A percentile compares a stretch with the other conserved stretches of the same genome.
Conservation (phyloP, 2,113 vertebrate species). For the Trinectes maculatus region DNA sequence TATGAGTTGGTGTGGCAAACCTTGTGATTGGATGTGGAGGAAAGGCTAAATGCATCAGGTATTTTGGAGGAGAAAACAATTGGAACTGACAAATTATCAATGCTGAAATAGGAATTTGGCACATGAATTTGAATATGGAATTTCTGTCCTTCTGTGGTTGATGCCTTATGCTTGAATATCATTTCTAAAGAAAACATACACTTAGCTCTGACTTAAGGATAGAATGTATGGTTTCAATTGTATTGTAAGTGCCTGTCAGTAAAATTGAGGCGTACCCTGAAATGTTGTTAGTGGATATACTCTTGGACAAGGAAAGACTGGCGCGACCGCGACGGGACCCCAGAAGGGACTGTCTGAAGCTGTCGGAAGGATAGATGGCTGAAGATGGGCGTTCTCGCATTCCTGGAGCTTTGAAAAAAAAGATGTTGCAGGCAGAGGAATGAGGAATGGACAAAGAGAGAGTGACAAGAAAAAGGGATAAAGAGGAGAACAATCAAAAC, state of each 20-base stretch:
- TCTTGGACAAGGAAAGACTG: conserved; percentile 88
- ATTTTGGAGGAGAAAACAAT: no score
- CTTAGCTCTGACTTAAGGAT: background rate
- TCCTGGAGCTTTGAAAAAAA: conserved; percentile 70
- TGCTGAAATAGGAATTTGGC: no score
- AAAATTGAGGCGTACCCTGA: conserved; percentile 83
- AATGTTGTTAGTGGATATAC: conserved; percentile 96
- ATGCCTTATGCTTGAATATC: no score
- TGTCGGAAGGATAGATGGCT: conserved; percentile 91
- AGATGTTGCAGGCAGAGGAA: background rate
- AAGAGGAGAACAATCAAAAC: no score
- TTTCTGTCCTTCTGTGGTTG: no score
- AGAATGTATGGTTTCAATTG: background rate
- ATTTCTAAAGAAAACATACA: no score
- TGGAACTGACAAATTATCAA: no score
- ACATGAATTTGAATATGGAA: no score
- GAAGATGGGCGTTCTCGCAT: conserved; percentile 89
- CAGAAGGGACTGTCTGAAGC: conserved; percentile 88
- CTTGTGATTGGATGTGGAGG: no score
- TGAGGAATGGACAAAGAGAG: background rate
- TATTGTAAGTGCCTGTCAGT: background rate
- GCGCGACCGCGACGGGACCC: conserved; percentile 87
- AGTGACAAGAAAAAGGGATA: background rate
- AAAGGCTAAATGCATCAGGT: no score
- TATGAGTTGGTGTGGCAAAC: no score